These are phyloP conservation scores for Aspiorhynchus laticeps DNA, from an alignment of 2,113 vertebrate species.

Conservation along the genomic window DNA sequence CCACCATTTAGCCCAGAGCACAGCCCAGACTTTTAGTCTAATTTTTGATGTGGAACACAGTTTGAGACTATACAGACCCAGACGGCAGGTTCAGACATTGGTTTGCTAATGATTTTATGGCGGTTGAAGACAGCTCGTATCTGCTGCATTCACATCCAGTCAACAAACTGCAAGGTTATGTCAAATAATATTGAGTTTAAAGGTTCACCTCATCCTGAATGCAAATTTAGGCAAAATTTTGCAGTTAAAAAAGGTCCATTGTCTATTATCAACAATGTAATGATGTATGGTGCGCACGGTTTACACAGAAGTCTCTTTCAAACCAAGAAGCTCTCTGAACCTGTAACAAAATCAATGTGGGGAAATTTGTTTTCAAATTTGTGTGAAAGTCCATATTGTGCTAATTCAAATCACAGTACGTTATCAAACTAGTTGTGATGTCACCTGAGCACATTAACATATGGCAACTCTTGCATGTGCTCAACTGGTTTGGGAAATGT, in stretches of 20 bases:
- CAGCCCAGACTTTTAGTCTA: conserved; percentile 17
- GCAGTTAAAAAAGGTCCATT: no score
- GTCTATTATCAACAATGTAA: background rate
- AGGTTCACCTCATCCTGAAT: background rate
- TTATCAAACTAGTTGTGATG: background rate
- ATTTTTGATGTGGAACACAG: conserved; percentile 10
- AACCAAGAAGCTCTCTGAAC: background rate
- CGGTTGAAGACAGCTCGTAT: background rate
- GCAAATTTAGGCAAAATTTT: background rate
- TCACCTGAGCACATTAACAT: background rate
- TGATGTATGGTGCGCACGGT: background rate
- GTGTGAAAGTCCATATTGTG: background rate
- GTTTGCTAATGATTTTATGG: conserved; percentile 22
- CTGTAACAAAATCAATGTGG: background rate
- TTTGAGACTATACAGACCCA: conserved; percentile 3
- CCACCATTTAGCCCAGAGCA: background rate
- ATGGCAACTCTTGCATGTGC: background rate
- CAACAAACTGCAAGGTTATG: background rate
- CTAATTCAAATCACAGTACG: no score
- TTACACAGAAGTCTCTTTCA: background rate
- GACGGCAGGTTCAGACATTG: background rate
- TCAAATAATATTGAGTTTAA: background rate
- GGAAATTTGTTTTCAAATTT: background rate
- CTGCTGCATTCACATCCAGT: background rate
- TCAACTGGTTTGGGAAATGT: background rate